Conservation (phyloP, 2,888 invertebrate genomes). For the Drosophila subsilvestris region DNA sequence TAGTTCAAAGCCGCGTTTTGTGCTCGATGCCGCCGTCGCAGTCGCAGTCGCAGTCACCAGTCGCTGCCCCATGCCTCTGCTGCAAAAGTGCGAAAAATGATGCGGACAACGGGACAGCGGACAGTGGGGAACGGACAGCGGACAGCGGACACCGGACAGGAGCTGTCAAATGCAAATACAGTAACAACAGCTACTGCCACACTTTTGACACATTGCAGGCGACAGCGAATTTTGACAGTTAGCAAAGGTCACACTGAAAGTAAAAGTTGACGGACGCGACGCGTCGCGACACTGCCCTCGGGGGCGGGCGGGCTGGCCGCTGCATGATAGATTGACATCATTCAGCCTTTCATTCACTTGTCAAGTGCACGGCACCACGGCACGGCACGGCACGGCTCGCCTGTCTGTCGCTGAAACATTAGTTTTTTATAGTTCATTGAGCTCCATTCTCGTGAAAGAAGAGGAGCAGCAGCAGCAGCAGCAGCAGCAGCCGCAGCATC, state of each 20-base stretch:
- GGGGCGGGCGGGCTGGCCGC: slow-evolving; percentile 1
- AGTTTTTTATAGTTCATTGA: slow-evolving; percentile 69
- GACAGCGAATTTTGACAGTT: slow-evolving; percentile 73
- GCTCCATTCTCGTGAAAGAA: slow-evolving; percentile 39
- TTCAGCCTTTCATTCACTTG: slow-evolving; percentile 62
- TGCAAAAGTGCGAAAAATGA: slow-evolving; percentile 54
- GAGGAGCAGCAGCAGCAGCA: slow-evolving; percentile 29
- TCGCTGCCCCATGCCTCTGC: slow-evolving; percentile 13
- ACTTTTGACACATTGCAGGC: slow-evolving; percentile 63
- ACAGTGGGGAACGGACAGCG: slow-evolving; percentile 52
- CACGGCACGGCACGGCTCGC: slow-evolving; percentile 4
- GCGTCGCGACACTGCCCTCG: background rate
- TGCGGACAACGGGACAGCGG: slow-evolving; percentile 37
- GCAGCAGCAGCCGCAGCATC: slow-evolving; percentile 12
- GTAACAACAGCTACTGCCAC: slow-evolving; percentile 21
- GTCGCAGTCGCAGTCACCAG: slow-evolving; percentile 25
- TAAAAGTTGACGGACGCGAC: slow-evolving; percentile 62
- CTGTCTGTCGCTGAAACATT: slow-evolving; percentile 44
- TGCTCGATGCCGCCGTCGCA: slow-evolving; percentile 35
- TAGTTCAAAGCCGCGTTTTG: slow-evolving; percentile 81
- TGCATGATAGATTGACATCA: slow-evolving; percentile 79
- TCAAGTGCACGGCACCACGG: slow-evolving; percentile 63
- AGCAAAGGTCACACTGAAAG: slow-evolving; percentile 77
- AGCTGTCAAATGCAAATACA: slow-evolving; percentile 31
- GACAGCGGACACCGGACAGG: slow-evolving; percentile 54